phyloP scores from a whole-genome alignment of 2,113 vertebrate genomes.

The Nicator chloris region DNA sequence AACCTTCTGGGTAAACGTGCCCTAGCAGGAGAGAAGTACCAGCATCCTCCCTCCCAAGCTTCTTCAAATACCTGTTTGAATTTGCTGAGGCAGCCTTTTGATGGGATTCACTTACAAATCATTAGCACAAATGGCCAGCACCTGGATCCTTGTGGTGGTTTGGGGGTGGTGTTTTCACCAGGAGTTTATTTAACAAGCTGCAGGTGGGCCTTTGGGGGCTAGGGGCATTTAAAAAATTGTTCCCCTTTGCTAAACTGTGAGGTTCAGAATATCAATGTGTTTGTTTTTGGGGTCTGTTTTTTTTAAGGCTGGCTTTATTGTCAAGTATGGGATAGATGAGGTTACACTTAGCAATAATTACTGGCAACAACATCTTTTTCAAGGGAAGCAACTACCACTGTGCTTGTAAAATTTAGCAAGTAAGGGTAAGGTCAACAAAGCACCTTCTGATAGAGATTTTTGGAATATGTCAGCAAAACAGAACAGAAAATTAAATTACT shows the following conservation, averaged over 20 bases:
- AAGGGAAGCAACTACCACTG: background rate
- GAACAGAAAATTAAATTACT: slow-evolving; percentile 68
- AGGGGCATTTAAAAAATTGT: background rate
- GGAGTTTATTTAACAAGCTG: background rate
- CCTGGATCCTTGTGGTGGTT: background rate
- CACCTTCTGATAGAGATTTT: slow-evolving; percentile 23
- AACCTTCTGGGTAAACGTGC: rapidly evolving
- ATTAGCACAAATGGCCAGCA: background rate
- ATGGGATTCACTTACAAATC: background rate
- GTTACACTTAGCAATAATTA: background rate
- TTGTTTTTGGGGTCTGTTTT: no score
- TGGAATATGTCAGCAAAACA: slow-evolving; percentile 47
- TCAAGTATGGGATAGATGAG: background rate
- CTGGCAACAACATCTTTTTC: background rate
- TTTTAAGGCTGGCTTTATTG: background rate
- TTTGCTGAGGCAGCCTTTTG: background rate
- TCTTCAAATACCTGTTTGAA: background rate
- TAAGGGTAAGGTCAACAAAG: slow-evolving; percentile 27
- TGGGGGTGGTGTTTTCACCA: background rate
- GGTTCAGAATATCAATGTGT: rapidly evolving
- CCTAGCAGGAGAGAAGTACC: background rate
- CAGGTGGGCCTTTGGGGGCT: background rate
- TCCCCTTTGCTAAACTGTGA: background rate
- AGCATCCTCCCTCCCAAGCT: rapidly evolving
- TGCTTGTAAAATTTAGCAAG: slow-evolving; percentile 16